Base-by-base conservation (phyloP, 2,888 invertebrate genomes). In the Ethmia dodecea region DNA sequence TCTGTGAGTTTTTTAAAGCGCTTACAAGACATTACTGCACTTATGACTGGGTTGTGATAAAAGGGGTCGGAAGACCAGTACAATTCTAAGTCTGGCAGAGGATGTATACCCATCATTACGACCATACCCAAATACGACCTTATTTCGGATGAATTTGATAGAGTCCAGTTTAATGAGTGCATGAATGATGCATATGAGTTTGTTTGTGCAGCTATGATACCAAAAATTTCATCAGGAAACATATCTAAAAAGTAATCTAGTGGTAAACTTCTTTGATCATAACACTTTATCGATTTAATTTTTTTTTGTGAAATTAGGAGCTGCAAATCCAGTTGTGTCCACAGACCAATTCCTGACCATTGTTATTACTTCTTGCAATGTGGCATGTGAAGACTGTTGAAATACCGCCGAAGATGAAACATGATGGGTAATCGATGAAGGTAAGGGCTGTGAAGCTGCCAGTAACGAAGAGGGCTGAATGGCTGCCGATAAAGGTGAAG, bases 41-140 rank as follows among this genome's bases (percentile, higher is more conserved):
- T 16, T 35, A 42, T 44, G 9, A 36, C 44, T 16, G 10, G 14
- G 15, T 44, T 44, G 10, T 32, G 38, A 26, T 39, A 41, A 42
- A 44, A 42, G n/a, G 37, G 39, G 25, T 43, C 43, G 20, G 41
- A 31, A 24, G 28, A 37, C 34, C 40, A 43, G 22, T 43, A 41
- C 26, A 43, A 28, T 31, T 44, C 37, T 9, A 44, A 28, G 18
- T 43, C 43, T 40, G 40, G 22, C 26, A 27, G 26, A 27, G 38
- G 40, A 15, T 32, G 27, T 24, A 41, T 24, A 13, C 38, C 43
- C 38, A 44, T 44, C 4, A 44, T 35, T 28, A 41, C 42, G 5
- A 36, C 22, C 26, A 42, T 44, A 20, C 34, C 40, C 25, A 43
- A 28, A 29, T 10, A 25, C 10, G 25, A 9, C 11, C 11, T 25